Percentiles rank a stretch among this genome's conserved stretches.
phyloP scores from a whole-genome alignment of 2,113 vertebrate genomes.

The Sakesphorus luctuosus region DNA sequence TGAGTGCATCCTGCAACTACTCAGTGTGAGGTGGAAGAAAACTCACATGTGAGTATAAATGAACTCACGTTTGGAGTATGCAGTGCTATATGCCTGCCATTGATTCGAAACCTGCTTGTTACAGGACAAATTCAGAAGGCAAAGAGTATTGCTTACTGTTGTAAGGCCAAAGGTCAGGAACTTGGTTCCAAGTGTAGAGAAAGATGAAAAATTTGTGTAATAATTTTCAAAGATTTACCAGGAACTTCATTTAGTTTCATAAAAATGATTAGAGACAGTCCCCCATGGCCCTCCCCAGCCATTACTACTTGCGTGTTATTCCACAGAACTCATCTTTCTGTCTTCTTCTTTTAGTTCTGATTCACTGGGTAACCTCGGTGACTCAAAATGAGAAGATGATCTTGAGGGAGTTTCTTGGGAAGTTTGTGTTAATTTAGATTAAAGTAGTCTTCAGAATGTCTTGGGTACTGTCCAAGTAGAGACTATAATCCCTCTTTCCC shows the following conservation, averaged over 20 bases:
- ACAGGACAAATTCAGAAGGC: neutral
- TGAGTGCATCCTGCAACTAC: neutral
- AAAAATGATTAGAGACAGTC: neutral
- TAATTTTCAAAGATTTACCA: neutral
- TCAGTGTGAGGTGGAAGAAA: neutral
- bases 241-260: neutral
- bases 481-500: conserved; percentile 22
- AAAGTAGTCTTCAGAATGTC: neutral
- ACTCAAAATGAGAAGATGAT: neutral
- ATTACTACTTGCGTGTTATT: neutral
- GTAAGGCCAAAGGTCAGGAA: neutral
- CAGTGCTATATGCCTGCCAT: neutral
- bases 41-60: neutral
- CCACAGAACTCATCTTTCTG: neutral
- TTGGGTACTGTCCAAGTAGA: neutral
- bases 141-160: neutral
- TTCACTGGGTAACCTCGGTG: neutral
- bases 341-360: neutral
- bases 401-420: conserved; percentile 1
- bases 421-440: conserved; percentile 8
- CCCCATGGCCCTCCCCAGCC: neutral
- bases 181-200: neutral
- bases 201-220: neutral
- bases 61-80: neutral
- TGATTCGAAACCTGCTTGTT: neutral